Evolutionary conservation across 1,140 invertebrate species (phyloP), one percentile per base, ranked within the genome.

Genomic region (Formica exsecta): DNA sequence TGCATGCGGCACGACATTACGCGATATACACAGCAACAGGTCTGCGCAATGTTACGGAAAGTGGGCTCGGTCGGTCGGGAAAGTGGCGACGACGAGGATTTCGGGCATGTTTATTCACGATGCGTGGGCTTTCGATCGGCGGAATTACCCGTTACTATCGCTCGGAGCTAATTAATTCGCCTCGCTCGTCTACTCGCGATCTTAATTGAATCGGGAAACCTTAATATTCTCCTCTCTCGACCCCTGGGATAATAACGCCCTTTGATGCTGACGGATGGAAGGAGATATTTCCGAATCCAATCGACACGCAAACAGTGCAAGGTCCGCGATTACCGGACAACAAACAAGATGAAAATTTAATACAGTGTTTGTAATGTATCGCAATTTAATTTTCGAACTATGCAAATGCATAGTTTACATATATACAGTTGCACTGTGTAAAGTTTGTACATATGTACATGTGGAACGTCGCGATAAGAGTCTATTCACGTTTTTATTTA

Each of bases 11-110:
- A 85, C 73, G 44, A 65, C 59, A 85, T 77, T 77, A 65, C 57
- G 71, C 68, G 79, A 80, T 80, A 59, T 51, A 62, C 16, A 3
- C 76, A 76, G 88, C 88, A 86, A 89, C 87, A 89, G 87, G 88
- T 89, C 88, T 89, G 88, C 65, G 88, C 71, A 86, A 88, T 65
- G 83, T 88, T 86, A 86, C 57, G 61, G 44, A 81, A 74, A 61
- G 25, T 36, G 57, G 57, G 25, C 62, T 73, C n/a, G n/a, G 38
- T 25, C 66, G 65, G 65, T 29, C 25, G 13, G 54, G 71, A 29
- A 80, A 32, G 76, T 41, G 16, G 19, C 29, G n/a, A 36, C 54
- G 16, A 29, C 19, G 22, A 57, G 41, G 48, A 22, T 51, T 74
- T 79, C 41, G 41, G 51, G 29, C 68, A 25, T 44, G 64, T 70